Conservation (phyloP, 2,797 vertebrate genomes). For the Graptemys geographica region DNA sequence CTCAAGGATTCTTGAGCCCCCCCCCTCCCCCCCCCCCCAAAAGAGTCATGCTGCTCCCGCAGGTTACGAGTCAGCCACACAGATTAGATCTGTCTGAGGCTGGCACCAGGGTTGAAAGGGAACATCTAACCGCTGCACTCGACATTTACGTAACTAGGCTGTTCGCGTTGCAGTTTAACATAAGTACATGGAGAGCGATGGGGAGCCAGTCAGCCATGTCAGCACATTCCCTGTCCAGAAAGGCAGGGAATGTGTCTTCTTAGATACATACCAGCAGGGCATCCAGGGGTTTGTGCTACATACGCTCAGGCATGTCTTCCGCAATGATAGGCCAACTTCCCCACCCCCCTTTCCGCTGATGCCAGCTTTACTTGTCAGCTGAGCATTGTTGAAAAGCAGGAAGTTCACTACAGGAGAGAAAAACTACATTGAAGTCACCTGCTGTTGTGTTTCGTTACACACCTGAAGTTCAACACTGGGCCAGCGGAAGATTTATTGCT, state of each 20-base stretch:
- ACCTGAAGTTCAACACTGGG: background rate
- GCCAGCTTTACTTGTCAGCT: background rate
- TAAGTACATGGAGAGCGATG: background rate
- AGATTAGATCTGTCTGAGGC: background rate
- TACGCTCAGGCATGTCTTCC: background rate
- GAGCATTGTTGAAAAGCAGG: background rate
- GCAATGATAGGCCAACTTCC: background rate
- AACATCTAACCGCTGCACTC: background rate
- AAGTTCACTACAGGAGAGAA: background rate
- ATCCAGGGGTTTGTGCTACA: background rate
- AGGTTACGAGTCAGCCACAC: background rate
- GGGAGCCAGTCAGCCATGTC: background rate
- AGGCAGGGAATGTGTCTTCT: background rate
- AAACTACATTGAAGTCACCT: background rate
- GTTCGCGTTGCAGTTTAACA: background rate
- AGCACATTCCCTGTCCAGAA: background rate
- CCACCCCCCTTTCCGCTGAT: background rate
- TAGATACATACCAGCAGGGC: background rate
- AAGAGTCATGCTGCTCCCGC: background rate
- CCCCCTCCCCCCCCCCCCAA: fast-evolving
- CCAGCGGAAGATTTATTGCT: background rate
- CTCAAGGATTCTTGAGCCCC: background rate
- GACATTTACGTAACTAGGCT: background rate
- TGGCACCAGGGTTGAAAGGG: background rate
- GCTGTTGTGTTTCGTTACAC: background rate